These are phyloP conservation scores for Drosophila pruinosa DNA, from an alignment of 1,140 invertebrate genomes.

Conservation along the genomic window DNA sequence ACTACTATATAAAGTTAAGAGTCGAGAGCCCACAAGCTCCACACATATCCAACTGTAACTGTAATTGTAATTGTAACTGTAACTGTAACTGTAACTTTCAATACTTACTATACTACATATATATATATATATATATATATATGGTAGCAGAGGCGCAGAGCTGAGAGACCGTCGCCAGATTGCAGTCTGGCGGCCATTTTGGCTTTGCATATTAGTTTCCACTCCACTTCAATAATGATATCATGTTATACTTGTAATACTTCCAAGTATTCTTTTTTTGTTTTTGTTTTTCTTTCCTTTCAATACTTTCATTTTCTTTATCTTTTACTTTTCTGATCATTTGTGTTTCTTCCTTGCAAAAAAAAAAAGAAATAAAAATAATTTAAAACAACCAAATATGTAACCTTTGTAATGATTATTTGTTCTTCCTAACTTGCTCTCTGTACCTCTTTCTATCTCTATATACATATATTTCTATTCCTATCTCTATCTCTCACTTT, in stretches of 20 bases:
- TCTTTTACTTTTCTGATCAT: conserved; percentile 3
- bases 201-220: conserved; percentile 47
- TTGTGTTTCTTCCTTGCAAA: conserved; percentile 17
- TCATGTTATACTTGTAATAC: conserved; percentile 38
- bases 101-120: neutral
- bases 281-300: conserved; percentile 25
- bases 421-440: conserved; percentile 11
- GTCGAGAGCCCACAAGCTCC: conserved; percentile 9
- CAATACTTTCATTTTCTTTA: neutral
- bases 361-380: too few relatives aligned
- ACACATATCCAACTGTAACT: neutral
- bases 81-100: conserved; percentile 5
- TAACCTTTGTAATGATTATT: conserved; percentile 26
- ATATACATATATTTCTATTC: neutral
- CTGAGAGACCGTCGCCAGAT: conserved; percentile 35
- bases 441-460: neutral
- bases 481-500: neutral
- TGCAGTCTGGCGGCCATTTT: conserved; percentile 23
- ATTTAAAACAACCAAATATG: too few relatives aligned
- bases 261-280: conserved; percentile 24
- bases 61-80: conserved; percentile 1
- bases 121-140: neutral
- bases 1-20: conserved; percentile 12
- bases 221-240: conserved; percentile 46
- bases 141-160: conserved; percentile 43